Evolutionary conservation across 2,113 vertebrate species (phyloP).

Genomic region (Apeltes quadracus): DNA sequence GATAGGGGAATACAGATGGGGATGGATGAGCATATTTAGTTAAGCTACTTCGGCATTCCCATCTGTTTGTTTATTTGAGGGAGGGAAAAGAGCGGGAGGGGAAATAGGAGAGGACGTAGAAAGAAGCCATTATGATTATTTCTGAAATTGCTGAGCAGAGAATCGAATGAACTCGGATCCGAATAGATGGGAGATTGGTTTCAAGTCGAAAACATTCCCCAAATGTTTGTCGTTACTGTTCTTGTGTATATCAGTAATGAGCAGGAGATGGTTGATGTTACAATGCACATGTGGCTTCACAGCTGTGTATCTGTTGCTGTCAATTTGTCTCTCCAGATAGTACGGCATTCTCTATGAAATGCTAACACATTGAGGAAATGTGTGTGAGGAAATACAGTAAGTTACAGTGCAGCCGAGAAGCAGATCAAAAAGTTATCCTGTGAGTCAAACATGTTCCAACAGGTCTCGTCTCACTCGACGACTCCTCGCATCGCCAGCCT

Average conservation of each 20-base stretch:
- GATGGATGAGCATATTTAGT: conserved; percentile 42
- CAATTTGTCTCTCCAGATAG: conserved; percentile 8
- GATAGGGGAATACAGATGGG: conserved; percentile 22
- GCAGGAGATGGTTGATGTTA: background rate
- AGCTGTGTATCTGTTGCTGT: conserved; percentile 25
- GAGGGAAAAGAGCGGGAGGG: conserved; percentile 13
- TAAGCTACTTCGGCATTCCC: conserved; percentile 47
- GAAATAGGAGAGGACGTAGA: conserved; percentile 3
- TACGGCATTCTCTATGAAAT: background rate
- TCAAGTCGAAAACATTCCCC: conserved; percentile 15
- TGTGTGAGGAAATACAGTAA: background rate
- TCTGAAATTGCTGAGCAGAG: conserved; percentile 9
- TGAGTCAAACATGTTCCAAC: background rate
- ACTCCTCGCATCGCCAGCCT: background rate
- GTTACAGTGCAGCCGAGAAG: conserved; percentile 17
- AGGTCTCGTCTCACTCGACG: background rate
- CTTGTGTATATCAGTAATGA: conserved; percentile 5
- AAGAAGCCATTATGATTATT: conserved; percentile 8
- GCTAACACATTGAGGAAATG: background rate
- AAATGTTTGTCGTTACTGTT: background rate
- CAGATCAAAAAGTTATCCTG: conserved; percentile 21
- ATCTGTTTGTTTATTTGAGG: conserved; percentile 59
- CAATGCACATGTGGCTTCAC: conserved; percentile 26
- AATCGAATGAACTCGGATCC: background rate
- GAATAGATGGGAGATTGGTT: conserved; percentile 18